Conservation (phyloP, 2,888 invertebrate species). For the Sialis fuliginosa region DNA sequence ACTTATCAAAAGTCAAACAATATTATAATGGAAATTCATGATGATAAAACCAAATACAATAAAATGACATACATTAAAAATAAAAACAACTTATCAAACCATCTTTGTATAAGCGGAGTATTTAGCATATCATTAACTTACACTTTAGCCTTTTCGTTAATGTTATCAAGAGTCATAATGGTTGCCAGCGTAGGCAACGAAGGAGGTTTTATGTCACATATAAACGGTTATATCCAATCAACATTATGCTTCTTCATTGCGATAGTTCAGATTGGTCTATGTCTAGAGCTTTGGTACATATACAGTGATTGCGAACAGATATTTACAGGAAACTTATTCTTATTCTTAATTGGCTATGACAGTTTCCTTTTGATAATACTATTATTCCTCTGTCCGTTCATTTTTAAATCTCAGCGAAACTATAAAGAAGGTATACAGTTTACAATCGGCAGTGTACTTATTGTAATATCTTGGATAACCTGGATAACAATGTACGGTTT, state of each 20-base stretch:
- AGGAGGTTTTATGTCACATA: conserved; percentile 47
- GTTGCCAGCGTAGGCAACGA: conserved; percentile 46
- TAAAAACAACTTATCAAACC: conserved; percentile 12
- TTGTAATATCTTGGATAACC: conserved; percentile 36
- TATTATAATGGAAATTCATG: too few relatives aligned
- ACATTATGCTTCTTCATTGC: conserved; percentile 44
- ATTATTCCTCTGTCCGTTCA: conserved; percentile 38
- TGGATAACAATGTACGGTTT: conserved; percentile 38
- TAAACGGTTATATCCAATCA: conserved; percentile 50
- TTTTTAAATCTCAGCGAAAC: conserved; percentile 44
- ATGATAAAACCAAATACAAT: not conserved
- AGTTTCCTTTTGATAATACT: conserved; percentile 37
- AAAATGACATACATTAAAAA: not conserved
- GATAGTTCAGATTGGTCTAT: conserved; percentile 37
- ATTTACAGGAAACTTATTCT: conserved; percentile 28
- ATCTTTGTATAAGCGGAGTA: conserved; percentile 36
- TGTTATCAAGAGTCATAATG: conserved; percentile 44
- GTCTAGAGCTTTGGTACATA: conserved; percentile 27
- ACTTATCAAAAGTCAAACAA: too few relatives aligned
- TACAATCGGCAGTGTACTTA: conserved; percentile 33
- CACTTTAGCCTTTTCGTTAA: conserved; percentile 41
- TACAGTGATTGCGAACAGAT: conserved; percentile 29
- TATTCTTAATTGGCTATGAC: conserved; percentile 39
- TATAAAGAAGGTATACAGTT: conserved; percentile 45
- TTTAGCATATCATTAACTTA: conserved; percentile 40